These are phyloP conservation scores for Mormyrops boulengeri DNA, from an alignment of 2,797 vertebrate species.

Conservation along the genomic window DNA sequence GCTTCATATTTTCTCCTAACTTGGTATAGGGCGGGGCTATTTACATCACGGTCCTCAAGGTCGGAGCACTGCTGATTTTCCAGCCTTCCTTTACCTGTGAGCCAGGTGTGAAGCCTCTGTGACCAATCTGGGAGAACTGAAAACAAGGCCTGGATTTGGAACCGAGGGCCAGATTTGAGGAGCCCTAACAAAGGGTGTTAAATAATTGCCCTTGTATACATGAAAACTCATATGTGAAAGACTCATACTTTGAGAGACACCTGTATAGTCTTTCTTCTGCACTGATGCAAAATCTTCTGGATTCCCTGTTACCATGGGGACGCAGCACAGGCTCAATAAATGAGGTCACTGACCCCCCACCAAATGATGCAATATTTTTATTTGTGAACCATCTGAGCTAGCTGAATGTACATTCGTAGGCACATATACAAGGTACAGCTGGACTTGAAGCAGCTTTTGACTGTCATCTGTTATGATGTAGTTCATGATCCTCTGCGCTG, in stretches of 20 bases:
- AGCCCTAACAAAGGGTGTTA: neutral
- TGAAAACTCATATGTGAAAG: neutral
- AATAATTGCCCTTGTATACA: neutral
- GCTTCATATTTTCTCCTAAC: neutral
- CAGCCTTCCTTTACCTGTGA: neutral
- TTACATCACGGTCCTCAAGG: neutral
- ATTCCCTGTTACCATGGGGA: neutral
- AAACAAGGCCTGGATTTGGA: neutral
- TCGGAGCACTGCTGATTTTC: neutral
- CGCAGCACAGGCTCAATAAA: constrained; percentile 26
- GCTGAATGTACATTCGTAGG: neutral
- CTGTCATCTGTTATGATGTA: neutral
- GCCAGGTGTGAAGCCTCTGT: neutral
- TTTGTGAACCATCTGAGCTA: neutral
- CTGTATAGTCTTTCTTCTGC: neutral
- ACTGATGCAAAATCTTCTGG: neutral
- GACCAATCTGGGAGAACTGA: neutral
- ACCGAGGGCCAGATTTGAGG: neutral
- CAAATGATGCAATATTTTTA: neutral
- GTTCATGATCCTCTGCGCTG: neutral
- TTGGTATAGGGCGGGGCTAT: neutral
- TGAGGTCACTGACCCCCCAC: constrained; percentile 34
- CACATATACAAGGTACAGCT: neutral
- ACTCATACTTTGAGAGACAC: neutral
- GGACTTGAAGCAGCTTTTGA: neutral